These are phyloP conservation scores for Periphyllus acericola DNA, from an alignment of 2,888 invertebrate species.

Conservation along the genomic window DNA sequence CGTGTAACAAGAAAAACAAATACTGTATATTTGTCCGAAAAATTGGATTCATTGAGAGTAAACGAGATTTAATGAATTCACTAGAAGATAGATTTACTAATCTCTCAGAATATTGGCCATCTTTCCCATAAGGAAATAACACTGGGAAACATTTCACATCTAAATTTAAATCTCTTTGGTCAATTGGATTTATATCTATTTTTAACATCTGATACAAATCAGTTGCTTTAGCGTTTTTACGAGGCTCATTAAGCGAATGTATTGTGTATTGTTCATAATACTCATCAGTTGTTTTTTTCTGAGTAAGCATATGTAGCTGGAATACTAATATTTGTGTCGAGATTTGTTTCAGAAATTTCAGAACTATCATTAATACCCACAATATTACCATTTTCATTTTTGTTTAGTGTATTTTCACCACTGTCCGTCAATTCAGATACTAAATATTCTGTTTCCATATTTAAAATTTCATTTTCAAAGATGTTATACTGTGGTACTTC, in stretches of 20 bases:
- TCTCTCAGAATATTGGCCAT: constrained; percentile 63
- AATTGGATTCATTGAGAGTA: constrained; percentile 65
- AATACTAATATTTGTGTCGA: background rate
- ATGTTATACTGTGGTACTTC: constrained; percentile 10
- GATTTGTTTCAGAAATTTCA: background rate
- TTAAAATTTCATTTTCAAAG: constrained; percentile 63
- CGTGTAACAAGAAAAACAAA: constrained; percentile 65
- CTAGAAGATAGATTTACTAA: constrained; percentile 63
- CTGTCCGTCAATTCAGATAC: constrained; percentile 62
- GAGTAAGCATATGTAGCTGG: constrained; percentile 26
- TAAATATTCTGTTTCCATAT: constrained; percentile 18
- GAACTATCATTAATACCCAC: background rate
- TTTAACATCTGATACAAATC: constrained; percentile 64
- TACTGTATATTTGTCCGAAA: constrained; percentile 65
- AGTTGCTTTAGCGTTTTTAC: constrained; percentile 63
- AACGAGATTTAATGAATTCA: constrained; percentile 64
- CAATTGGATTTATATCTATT: constrained; percentile 64
- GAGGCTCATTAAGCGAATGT: constrained; percentile 64
- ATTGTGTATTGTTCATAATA: constrained; percentile 64
- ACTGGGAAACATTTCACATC: constrained; percentile 63
- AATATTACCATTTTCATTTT: constrained; percentile 62
- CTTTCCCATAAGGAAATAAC: constrained; percentile 63
- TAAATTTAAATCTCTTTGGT: constrained; percentile 62
- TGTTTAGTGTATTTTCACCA: constrained; percentile 59
- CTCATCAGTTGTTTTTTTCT: constrained; percentile 48